Conservation (phyloP, 1,140 invertebrate genomes). For the Melipona quadrifasciata region DNA sequence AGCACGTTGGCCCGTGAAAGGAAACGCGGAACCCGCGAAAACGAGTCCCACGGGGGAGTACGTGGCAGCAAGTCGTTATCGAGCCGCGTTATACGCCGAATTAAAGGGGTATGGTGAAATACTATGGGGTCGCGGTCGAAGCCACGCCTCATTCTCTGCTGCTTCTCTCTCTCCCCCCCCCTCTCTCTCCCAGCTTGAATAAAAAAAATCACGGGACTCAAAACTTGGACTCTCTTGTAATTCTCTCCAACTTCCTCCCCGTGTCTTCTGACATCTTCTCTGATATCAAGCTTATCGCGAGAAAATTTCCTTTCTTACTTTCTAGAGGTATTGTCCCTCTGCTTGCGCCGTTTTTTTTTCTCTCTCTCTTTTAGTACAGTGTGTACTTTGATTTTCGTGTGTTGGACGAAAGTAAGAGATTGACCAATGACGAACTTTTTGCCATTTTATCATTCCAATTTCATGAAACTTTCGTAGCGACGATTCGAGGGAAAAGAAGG, state of each 20-base stretch:
- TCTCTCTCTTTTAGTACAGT: too few relatives aligned
- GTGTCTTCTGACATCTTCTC: not conserved
- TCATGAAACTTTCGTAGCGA: too few relatives aligned
- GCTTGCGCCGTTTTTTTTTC: too few relatives aligned
- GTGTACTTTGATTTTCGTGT: too few relatives aligned
- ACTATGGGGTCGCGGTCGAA: conserved; percentile 61
- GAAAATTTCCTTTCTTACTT: not conserved
- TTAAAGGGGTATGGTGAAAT: conserved; percentile 64
- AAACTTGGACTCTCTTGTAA: not conserved
- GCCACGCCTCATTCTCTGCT: conserved; percentile 61
- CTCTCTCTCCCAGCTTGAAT: not conserved
- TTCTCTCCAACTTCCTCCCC: not conserved
- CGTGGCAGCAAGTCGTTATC: conserved; percentile 51
- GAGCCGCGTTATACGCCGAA: conserved; percentile 63
- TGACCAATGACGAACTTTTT: too few relatives aligned
- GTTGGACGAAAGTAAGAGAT: too few relatives aligned
- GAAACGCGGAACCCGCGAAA: conserved; percentile 44
- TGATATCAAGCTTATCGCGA: too few relatives aligned
- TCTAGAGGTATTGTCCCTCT: too few relatives aligned
- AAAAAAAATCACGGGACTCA: conserved; percentile 9
- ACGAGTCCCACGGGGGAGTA: conserved; percentile 51
- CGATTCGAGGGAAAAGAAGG: too few relatives aligned
- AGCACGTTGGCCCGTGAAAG: not conserved
- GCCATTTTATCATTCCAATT: too few relatives aligned
- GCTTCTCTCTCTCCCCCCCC: conserved; percentile 38